These are phyloP conservation scores for Anabas testudineus DNA, from an alignment of 2,797 vertebrate genomes.

Conservation along the genomic window DNA sequence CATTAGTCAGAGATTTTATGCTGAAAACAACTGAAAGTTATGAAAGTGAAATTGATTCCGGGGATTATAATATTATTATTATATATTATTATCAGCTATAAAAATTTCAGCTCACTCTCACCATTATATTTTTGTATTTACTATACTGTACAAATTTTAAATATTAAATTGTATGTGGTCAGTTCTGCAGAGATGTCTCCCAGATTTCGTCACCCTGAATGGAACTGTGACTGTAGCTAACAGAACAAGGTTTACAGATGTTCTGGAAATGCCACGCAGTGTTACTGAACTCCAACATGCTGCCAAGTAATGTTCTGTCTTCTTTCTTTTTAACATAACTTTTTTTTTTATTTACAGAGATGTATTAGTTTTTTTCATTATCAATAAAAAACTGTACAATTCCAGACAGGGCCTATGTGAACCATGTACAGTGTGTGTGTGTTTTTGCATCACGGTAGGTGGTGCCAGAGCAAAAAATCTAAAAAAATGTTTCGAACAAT, in stretches of 20 bases:
- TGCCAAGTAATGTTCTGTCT: constrained; percentile 80
- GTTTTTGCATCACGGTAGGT: too few species aligned
- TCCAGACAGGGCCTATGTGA: too few species aligned
- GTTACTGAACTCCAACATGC: constrained; percentile 88
- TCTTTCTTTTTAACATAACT: not conserved
- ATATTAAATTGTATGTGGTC: constrained; percentile 16
- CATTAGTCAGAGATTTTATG: too few species aligned
- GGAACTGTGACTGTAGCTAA: constrained; percentile 88
- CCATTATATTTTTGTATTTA: not conserved
- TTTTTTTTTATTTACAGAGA: too few species aligned
- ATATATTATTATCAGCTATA: not conserved
- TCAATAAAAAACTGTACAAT: too few species aligned
- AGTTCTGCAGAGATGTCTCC: constrained; percentile 94
- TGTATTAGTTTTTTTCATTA: too few species aligned
- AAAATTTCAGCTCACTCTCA: not conserved
- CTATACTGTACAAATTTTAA: not conserved
- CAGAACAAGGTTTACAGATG: constrained; percentile 87
- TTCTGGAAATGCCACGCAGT: constrained; percentile 83
- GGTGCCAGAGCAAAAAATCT: too few species aligned
- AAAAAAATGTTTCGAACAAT: too few species aligned
- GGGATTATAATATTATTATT: too few species aligned
- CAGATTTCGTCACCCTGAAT: constrained; percentile 88
- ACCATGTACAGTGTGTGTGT: too few species aligned
- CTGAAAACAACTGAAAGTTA: too few species aligned
- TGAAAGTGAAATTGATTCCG: too few species aligned